Evolutionary conservation across 2,113 vertebrate species (phyloP), one percentile per base, ranked within the genome.

Genomic region (Grammomys surdaster): DNA sequence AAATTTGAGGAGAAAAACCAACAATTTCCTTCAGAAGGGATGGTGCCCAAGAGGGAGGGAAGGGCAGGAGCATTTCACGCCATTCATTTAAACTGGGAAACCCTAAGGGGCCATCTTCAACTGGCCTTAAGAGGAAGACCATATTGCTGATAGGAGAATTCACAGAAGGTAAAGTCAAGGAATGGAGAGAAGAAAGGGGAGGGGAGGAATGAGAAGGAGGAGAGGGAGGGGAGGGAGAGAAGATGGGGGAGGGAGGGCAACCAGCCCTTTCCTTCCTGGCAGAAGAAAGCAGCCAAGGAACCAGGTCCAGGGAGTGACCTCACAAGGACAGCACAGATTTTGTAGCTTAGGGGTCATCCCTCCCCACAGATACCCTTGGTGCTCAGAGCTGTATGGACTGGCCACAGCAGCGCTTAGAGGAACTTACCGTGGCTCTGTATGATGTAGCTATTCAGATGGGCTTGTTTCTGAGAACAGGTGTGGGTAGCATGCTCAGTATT

Each of bases 341-440:
- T 91, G 93, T 91, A 98, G 98, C 98, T 97, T 69, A 97, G 98
- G 96, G 91, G 84, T 97, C 96, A 98, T 98, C 89, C 93, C 65
- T 95, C 94, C 90, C 90, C 93, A 96, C 80, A 93, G 99, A 98
- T 99, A 99, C 96, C 99, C 99, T 87, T 99, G 81, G 67, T 60
- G 56, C 16, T 84, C 60, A 91, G 46, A 94, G 28, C 14, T 72
- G 65, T 90, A 43, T 95, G 73, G 70, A 65, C 80, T 13, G 54
- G 75, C n/a, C n/a, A 40, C 33, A 85, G 9, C n/a, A 51, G 46
- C 60, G 48, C 67, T n/a, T 51, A 40, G 16, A 92, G 26, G 73
- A 46, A 89, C 88, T 91, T 90, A 46, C 46, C 20, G 33, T 54
- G 67, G 33, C 5, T 75, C 54, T 75, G 85, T 91, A 84, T n/a